Conservation (phyloP, 2,888 invertebrate species). For the Melanargia galathea region DNA sequence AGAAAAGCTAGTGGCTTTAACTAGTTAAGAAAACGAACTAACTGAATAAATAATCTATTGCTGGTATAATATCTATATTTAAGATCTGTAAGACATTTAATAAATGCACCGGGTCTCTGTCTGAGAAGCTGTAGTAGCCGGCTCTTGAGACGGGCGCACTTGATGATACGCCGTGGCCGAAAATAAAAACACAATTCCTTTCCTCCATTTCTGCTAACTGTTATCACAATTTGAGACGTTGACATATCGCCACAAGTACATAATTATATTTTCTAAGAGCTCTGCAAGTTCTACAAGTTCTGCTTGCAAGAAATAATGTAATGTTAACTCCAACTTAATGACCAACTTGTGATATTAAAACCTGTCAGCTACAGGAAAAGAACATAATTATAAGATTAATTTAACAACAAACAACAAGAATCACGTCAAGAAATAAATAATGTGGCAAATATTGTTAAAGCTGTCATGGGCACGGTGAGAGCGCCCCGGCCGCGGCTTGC, state of each 20-base stretch:
- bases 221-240: slow-evolving; percentile 6
- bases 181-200: slow-evolving; percentile 5
- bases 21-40: too few species aligned
- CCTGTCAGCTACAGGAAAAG: neutral
- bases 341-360: neutral
- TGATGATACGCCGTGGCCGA: neutral
- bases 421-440: neutral
- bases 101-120: too few species aligned
- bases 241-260: neutral
- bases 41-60: too few species aligned
- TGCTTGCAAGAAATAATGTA: neutral
- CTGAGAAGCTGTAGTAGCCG: too few species aligned
- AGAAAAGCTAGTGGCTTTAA: too few species aligned
- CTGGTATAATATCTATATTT: too few species aligned
- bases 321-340: neutral
- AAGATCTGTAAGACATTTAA: too few species aligned
- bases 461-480: neutral
- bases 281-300: neutral
- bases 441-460: neutral
- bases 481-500: neutral
- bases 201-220: too few species aligned
- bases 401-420: neutral
- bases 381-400: neutral
- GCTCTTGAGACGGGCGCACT: neutral
- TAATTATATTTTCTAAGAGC: neutral